Conservation (phyloP, 2,797 vertebrate genomes). For the Hippopotamyrus pictus region DNA sequence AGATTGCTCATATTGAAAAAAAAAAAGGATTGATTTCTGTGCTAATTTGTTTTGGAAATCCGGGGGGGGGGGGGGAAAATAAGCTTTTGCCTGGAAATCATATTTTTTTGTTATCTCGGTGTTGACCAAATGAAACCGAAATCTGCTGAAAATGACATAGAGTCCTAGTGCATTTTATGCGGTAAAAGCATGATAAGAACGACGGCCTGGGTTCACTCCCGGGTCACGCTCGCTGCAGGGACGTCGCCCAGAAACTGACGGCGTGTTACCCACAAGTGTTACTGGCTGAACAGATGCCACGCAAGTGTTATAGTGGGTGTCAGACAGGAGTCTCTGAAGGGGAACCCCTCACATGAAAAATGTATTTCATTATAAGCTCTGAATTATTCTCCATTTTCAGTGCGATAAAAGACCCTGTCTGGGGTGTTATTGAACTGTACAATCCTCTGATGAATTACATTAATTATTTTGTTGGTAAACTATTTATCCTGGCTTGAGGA, state of each 20-base stretch:
- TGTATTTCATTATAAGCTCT: conserved; percentile 17
- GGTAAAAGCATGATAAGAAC: neutral
- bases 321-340: conserved; percentile 11
- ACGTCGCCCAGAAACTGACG: neutral
- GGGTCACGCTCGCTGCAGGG: neutral
- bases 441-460: conserved; percentile 19
- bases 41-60: conserved; percentile 2
- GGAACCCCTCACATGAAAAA: conserved; percentile 4
- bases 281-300: neutral
- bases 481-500: conserved; percentile 13
- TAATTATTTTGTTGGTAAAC: conserved; percentile 24
- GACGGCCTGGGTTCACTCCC: neutral
- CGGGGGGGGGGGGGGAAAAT: neutral
- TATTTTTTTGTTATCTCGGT: neutral
- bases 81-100: neutral
- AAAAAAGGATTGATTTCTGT: neutral
- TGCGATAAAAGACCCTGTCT: neutral
- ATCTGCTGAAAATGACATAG: neutral
- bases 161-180: neutral
- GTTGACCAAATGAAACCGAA: neutral
- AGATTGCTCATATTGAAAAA: neutral
- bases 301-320: neutral
- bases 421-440: conserved; percentile 12
- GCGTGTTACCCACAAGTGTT: neutral
- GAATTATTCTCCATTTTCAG: conserved; percentile 15